Percentiles rank a stretch among this genome's conserved stretches.
Conservation (phyloP, 2,797 vertebrate species). For the Sebastes taczanowskii region DNA sequence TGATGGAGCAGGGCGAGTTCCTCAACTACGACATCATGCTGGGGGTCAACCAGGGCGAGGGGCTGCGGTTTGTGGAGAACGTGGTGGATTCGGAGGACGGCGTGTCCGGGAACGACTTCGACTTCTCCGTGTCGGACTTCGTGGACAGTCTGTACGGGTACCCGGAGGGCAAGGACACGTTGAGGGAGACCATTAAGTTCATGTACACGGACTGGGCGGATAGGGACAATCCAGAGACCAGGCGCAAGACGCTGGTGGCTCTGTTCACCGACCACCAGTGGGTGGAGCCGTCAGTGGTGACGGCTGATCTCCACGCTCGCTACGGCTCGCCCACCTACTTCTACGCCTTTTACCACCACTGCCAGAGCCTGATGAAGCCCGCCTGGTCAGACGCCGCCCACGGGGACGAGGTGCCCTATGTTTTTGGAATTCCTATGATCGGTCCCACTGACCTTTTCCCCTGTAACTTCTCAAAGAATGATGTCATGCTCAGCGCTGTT, state of each 20-base stretch:
- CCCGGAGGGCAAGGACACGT: conserved; percentile 96
- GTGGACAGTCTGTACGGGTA: conserved; percentile 98
- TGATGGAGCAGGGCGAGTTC: conserved; percentile 99
- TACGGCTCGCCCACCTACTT: conserved; percentile 98
- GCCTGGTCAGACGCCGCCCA: conserved; percentile 97
- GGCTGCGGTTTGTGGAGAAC: conserved; percentile 96
- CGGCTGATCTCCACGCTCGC: conserved; percentile 95
- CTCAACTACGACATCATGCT: conserved; percentile 99
- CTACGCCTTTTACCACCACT: conserved; percentile 99
- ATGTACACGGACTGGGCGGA: conserved; percentile 99
- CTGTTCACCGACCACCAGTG: conserved; percentile 99
- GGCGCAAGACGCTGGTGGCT: conserved; percentile 96
- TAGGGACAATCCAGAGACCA: conserved; percentile 96
- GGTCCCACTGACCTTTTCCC: conserved; percentile 97
- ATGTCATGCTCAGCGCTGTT: conserved; percentile 97
- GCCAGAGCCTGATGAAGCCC: conserved; percentile 99
- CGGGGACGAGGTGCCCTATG: conserved; percentile 97
- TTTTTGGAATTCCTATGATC: conserved; percentile 98
- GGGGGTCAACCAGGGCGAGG: conserved; percentile 98
- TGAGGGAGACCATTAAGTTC: conserved; percentile 98
- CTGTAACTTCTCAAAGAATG: conserved; percentile 99
- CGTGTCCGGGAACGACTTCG: conserved; percentile 97
- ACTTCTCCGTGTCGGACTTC: conserved; percentile 98
- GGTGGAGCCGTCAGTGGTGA: conserved; percentile 98
- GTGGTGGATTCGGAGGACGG: conserved; percentile 98